Percentiles rank a stretch among this genome's conserved stretches.
phyloP scores from a whole-genome alignment of 2,888 invertebrate genomes.

The Netelia virgata region DNA sequence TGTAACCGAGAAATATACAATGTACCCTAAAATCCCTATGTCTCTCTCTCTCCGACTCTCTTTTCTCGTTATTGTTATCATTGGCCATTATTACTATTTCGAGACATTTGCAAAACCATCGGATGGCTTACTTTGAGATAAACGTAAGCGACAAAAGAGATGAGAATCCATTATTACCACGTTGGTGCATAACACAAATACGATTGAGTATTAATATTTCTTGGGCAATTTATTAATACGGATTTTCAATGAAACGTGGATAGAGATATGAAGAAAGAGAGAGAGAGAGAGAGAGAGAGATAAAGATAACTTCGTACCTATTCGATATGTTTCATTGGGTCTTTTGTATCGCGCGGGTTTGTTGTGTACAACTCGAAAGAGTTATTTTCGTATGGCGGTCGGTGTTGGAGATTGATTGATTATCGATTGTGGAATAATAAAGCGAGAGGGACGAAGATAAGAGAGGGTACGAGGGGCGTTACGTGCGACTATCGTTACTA shows the following conservation, averaged over 20 bases:
- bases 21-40: background rate
- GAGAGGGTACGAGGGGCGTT: background rate
- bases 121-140: too few relatives aligned
- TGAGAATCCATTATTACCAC: background rate
- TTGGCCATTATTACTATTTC: background rate
- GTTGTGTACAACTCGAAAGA: conserved; percentile 1
- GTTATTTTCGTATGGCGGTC: conserved; percentile 21
- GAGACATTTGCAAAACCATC: background rate
- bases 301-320: background rate
- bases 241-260: background rate
- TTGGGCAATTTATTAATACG: background rate
- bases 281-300: background rate
- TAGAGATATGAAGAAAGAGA: background rate
- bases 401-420: conserved; percentile 48
- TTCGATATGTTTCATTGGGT: background rate
- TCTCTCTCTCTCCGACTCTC: background rate
- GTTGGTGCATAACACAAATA: background rate
- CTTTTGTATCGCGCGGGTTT: background rate
- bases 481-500: too few relatives aligned
- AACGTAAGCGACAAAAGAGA: too few relatives aligned
- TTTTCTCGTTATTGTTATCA: background rate
- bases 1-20: background rate
- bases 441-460: background rate
- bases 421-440: conserved; percentile 51
- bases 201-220: background rate